Conservation (phyloP, 1,140 invertebrate species). For the Macrotrachela quadricornifera region DNA sequence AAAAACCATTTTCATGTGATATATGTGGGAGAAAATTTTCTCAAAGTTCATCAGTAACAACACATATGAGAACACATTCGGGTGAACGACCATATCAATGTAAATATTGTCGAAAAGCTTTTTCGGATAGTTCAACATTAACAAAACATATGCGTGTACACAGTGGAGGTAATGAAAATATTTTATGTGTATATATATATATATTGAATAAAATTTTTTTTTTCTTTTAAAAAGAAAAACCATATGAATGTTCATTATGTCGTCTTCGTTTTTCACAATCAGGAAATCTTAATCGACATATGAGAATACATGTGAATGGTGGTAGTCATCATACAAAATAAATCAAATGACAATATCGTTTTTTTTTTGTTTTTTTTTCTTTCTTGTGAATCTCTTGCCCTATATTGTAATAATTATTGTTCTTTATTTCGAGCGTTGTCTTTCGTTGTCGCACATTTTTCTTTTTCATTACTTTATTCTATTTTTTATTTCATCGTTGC, state of each 20-base stretch:
- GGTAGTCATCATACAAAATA: no score
- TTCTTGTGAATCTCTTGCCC: no score
- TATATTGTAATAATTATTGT: no score
- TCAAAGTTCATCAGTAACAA: slow-evolving; percentile 22
- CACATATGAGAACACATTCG: slow-evolving; percentile 71
- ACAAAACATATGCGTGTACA: slow-evolving; percentile 33
- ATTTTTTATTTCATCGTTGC: no score
- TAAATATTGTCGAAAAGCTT: slow-evolving; percentile 30
- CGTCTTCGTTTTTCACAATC: slow-evolving; percentile 82
- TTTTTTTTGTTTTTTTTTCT: no score
- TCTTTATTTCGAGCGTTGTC: no score
- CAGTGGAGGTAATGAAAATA: slow-evolving; percentile 41
- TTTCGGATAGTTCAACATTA: slow-evolving; percentile 33
- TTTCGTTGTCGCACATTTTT: no score
- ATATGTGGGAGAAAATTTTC: slow-evolving; percentile 40
- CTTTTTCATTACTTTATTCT: no score
- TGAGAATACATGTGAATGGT: slow-evolving; percentile 56
- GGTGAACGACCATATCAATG: slow-evolving; percentile 63
- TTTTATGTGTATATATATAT: no score
- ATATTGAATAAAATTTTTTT: no score
- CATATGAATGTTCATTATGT: slow-evolving; percentile 70
- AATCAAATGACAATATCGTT: no score
- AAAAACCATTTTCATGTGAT: slow-evolving; percentile 94
- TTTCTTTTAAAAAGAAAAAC: slow-evolving; percentile 40
- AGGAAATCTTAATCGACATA: slow-evolving; percentile 91